phyloP scores from a whole-genome alignment of 1,140 invertebrate genomes.

The Epicauta chinensis region DNA sequence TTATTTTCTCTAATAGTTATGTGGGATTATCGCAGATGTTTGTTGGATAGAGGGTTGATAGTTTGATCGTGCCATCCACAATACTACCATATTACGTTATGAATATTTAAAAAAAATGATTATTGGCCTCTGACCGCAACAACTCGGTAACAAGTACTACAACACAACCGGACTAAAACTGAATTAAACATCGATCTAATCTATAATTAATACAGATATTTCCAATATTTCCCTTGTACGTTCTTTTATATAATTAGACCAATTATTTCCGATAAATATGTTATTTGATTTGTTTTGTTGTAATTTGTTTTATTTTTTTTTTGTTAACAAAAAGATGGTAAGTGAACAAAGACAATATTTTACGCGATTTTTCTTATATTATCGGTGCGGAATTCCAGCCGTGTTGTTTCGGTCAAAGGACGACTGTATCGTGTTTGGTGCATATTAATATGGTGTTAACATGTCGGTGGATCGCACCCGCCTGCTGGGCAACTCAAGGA shows the following conservation, averaged over 20 bases:
- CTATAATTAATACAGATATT: too few species aligned
- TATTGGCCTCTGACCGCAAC: constrained; percentile 25
- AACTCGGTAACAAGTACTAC: constrained; percentile 25
- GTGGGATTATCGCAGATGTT: constrained; percentile 6
- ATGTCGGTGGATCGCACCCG: constrained; percentile 21
- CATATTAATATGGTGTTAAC: constrained; percentile 29
- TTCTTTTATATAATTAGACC: too few species aligned
- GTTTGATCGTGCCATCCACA: constrained; percentile 3
- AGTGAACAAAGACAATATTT: too few species aligned
- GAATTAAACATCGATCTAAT: constrained; percentile 14
- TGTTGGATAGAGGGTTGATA: constrained; percentile 1
- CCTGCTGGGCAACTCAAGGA: constrained; percentile 12
- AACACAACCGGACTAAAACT: constrained; percentile 17
- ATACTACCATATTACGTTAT: neutral
- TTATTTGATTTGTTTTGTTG: too few species aligned
- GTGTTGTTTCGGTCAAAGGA: constrained; percentile 9
- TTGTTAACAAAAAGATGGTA: neutral
- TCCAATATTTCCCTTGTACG: too few species aligned
- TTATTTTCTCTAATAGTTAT: too few species aligned
- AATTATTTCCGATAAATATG: too few species aligned
- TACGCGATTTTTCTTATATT: too few species aligned
- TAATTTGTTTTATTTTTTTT: too few species aligned
- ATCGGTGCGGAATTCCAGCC: constrained; percentile 4
- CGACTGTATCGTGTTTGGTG: constrained; percentile 19
- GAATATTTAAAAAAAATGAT: constrained; percentile 20